Percentiles rank a stretch among this genome's conserved stretches.
Conservation (phyloP, 2,113 vertebrate genomes). For the Craseonycteris thonglongyai region DNA sequence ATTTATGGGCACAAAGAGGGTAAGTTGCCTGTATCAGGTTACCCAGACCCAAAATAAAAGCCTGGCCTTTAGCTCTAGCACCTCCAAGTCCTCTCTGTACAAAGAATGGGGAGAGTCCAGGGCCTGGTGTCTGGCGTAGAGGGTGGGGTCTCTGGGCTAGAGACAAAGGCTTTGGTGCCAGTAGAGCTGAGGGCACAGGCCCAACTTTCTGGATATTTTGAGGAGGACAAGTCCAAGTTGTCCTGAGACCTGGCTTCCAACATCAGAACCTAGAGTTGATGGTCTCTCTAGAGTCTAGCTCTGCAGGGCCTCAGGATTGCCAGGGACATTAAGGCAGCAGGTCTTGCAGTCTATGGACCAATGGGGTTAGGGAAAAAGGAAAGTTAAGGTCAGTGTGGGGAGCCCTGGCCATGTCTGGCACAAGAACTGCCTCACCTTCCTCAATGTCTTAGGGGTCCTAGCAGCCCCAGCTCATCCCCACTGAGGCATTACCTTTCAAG, state of each 20-base stretch:
- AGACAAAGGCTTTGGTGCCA: background rate
- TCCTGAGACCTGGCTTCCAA: background rate
- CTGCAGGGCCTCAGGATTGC: background rate
- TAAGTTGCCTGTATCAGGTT: background rate
- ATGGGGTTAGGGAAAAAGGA: background rate
- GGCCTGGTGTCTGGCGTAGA: background rate
- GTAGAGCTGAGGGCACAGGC: background rate
- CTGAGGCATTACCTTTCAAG: background rate
- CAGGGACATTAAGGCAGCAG: slow-evolving; percentile 64
- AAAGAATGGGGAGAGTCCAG: background rate
- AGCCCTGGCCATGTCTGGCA: background rate
- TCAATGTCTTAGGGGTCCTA: background rate
- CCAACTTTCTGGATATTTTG: background rate
- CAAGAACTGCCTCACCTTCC: background rate
- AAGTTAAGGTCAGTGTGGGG: background rate
- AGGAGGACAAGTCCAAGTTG: background rate
- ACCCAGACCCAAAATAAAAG: background rate
- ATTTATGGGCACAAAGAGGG: background rate
- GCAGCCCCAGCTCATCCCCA: background rate
- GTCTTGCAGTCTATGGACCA: background rate
- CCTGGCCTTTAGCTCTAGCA: background rate
- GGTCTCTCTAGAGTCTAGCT: background rate
- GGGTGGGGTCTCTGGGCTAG: background rate
- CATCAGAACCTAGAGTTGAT: background rate
- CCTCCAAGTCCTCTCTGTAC: background rate